Conservation (phyloP, 2,797 vertebrate genomes). For the Hydrocynus forskahlii region DNA sequence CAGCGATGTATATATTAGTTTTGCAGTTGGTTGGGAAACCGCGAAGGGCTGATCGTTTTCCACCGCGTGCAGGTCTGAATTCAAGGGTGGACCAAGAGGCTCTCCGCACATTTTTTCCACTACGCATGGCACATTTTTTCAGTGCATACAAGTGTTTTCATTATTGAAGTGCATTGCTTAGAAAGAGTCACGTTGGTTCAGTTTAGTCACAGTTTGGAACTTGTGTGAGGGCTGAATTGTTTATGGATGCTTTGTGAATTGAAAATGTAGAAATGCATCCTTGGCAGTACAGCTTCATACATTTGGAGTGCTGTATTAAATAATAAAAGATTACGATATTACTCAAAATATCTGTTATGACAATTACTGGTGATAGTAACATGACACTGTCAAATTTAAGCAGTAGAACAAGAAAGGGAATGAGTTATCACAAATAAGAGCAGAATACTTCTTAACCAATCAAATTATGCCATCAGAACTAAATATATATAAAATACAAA, state of each 20-base stretch:
- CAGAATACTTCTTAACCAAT: no score
- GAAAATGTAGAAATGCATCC: not conserved
- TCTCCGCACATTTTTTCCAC: slow-evolving; percentile 45
- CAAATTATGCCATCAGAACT: no score
- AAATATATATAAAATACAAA: not conserved
- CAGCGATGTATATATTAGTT: slow-evolving; percentile 48
- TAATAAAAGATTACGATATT: not conserved
- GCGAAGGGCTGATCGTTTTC: slow-evolving; percentile 30
- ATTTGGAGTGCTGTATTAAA: not conserved
- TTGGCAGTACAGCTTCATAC: not conserved
- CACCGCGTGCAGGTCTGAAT: slow-evolving; percentile 34
- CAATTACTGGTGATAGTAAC: not conserved
- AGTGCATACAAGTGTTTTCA: not conserved
- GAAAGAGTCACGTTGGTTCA: not conserved
- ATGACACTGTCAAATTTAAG: no score
- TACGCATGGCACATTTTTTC: not conserved
- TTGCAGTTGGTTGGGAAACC: slow-evolving; percentile 46
- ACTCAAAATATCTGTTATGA: not conserved
- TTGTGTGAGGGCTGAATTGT: not conserved
- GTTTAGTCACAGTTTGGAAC: not conserved
- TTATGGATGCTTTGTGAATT: no score
- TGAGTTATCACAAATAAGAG: no score
- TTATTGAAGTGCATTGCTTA: not conserved
- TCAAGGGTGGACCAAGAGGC: slow-evolving; percentile 20
- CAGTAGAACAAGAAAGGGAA: no score